Evolutionary conservation across 2,797 vertebrate species (phyloP), one percentile per base, ranked within the genome.

Genomic region (Myotis findleyi): DNA sequence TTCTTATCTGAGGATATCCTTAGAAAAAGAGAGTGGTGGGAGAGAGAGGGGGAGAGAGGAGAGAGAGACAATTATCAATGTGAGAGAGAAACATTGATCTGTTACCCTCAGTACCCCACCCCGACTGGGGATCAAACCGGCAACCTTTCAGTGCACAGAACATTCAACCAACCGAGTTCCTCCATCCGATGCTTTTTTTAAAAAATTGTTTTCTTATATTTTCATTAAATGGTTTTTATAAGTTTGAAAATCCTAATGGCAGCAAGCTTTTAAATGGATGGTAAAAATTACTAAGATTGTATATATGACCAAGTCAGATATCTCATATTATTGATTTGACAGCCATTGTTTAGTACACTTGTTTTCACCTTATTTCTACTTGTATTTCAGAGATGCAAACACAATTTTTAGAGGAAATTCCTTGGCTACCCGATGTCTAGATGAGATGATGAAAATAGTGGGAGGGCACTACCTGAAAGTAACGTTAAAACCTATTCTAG

Each of bases 371-470:
- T 2, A 17, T 80, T 96, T 93, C 41, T 76, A 71, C 4, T 97
- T 98, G 81, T 96, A 53, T 98, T 98, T 71, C 98, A 99, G 99
- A 98, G 99, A 99, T 98, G 99, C 99, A 96, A 99, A 99, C 98
- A 99, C 99, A 98, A 99, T 99, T 97, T 99, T 99, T 95, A 99
- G 99, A 97, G 99, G 99, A 88, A 99, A 99, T 96, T 99, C 99
- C 20, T 98, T 99, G 98, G 99, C 99, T 81, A 99, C 99, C 2
- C 99, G 99, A 21, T 99, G 99, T 98, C 99, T 99, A 79, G 99
- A 99, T 96, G 99, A 99, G 98, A 99, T 99, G 99, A 99, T 99
- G 99, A 99, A 99, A 98, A 99, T 99, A 96, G 99, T 99, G 97
- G 99, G 99, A 91, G 99, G 99, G 96, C 99, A 99, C 98, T 99